phyloP scores from a whole-genome alignment of 2,888 invertebrate species.

The Aquatica leii region DNA sequence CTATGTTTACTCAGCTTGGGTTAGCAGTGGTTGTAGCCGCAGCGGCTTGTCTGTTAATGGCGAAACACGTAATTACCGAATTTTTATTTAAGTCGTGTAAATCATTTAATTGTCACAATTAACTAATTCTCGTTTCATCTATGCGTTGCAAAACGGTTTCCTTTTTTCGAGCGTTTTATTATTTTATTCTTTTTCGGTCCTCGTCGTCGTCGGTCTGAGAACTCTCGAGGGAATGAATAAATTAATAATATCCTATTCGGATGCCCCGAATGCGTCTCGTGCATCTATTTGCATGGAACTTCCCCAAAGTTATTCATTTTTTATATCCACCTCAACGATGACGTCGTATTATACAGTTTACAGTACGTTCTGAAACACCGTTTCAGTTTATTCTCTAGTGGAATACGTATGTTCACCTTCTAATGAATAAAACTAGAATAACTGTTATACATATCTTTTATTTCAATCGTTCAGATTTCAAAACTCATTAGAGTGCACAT shows the following conservation, averaged over 20 bases:
- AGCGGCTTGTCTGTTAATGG: slow-evolving; percentile 51
- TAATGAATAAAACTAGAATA: slow-evolving; percentile 44
- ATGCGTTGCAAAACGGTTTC: slow-evolving; percentile 42
- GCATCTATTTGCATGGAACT: slow-evolving; percentile 54
- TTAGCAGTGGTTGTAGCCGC: slow-evolving; percentile 42
- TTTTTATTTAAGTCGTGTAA: slow-evolving; percentile 15
- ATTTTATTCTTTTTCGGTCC: slow-evolving; percentile 52
- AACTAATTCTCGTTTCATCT: neutral
- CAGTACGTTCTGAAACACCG: slow-evolving; percentile 17
- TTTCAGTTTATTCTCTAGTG: slow-evolving; percentile 18
- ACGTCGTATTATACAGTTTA: slow-evolving; percentile 23
- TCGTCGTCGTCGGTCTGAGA: slow-evolving; percentile 50
- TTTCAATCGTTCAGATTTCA: slow-evolving; percentile 36
- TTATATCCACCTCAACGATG: slow-evolving; percentile 39
- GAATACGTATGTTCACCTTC: slow-evolving; percentile 29
- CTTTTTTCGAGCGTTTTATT: slow-evolving; percentile 45
- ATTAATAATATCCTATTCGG: slow-evolving; percentile 54
- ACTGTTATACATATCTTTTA: slow-evolving; percentile 41
- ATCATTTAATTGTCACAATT: neutral
- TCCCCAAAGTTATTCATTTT: slow-evolving; percentile 48
- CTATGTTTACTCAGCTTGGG: slow-evolving; percentile 61
- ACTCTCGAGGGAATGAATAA: slow-evolving; percentile 52
- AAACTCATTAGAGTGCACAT: slow-evolving; percentile 40
- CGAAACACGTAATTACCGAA: slow-evolving; percentile 56
- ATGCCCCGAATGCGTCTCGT: slow-evolving; percentile 47